A percentile compares a stretch with the other conserved stretches of the same genome.
These are phyloP conservation scores for Platalea minor DNA, from an alignment of 2,797 vertebrate species.

Conservation along the genomic window DNA sequence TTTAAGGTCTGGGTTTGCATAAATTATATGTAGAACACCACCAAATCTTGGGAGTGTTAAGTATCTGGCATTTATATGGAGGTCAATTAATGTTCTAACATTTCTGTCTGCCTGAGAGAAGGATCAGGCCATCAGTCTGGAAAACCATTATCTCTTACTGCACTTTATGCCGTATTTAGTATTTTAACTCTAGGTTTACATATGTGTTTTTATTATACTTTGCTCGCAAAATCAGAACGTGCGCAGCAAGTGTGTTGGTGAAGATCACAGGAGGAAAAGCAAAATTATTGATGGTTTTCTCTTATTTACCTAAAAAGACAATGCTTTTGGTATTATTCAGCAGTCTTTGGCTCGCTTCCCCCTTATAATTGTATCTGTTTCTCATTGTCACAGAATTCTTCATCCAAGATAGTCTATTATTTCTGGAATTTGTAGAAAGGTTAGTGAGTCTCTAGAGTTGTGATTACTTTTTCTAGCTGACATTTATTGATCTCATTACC, in stretches of 20 bases:
- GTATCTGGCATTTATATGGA: background rate
- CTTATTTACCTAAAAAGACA: slow-evolving; percentile 56
- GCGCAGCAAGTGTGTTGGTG: background rate
- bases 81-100: background rate
- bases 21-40: background rate
- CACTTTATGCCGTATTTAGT: background rate
- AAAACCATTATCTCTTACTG: background rate
- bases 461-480: slow-evolving; percentile 85
- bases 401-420: slow-evolving; percentile 78
- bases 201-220: slow-evolving; percentile 14
- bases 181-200: background rate
- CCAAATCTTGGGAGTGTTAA: background rate
- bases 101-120: background rate
- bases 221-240: background rate
- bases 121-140: background rate
- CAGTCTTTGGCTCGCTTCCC: slow-evolving; percentile 45
- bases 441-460: slow-evolving; percentile 84
- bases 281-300: slow-evolving; percentile 66
- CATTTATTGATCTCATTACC: slow-evolving; percentile 88
- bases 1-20: slow-evolving; percentile 10
- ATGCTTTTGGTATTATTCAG: slow-evolving; percentile 60
- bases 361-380: slow-evolving; percentile 71
- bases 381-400: slow-evolving; percentile 75
- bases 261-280: slow-evolving; percentile 37
- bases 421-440: slow-evolving; percentile 82